Base-by-base conservation (phyloP, 2,888 invertebrate species). In the Caenorhabditis drosophilae region DNA sequence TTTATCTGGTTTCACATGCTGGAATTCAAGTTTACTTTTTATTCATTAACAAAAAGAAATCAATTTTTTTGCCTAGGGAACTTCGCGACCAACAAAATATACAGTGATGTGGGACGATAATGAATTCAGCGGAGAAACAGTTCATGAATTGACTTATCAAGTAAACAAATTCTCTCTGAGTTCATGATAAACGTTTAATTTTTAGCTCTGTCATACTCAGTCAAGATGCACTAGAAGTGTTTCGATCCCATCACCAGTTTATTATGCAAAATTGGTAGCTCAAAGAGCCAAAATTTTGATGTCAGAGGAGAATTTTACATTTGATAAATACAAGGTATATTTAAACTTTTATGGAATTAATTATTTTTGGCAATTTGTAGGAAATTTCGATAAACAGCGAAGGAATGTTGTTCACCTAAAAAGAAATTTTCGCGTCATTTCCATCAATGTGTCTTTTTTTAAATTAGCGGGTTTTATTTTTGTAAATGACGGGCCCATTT, bases 181-280 rank as follows among this genome's bases (percentile, higher is more conserved):
- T 40, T 6, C n/a, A 23, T 9, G 3, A 45, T 2, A 16, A 25
- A 15, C 20, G 3, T 4, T 40, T 16, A 40, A 23, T 22, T 50
- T 66, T 12, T 56, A 67, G 67, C 42, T 67, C 4, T 67, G 67
- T 27, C 67, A 67, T 34, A 60, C 67, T 3, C 60, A 67, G 45
- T 58, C 60, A 12, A 51, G 67, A 7, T 67, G 67, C 53, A 67
- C 67, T 6, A 34, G 67, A 53, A 55, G 55, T 34, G 60, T 67
- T n/a, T 60, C 67, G 1, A 57, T 67, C n/a, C 67, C 67, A n/a
- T 53, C 67, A 15, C 67, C 67, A 38, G 55, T 67, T 2, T 67
- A 60, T 45, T 67, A 67, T 31, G 67, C 67, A 7, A 40, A 47
- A 11, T 36, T 61, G 2, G 67, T 61, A 4, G 67, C 60, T 20